phyloP scores from a whole-genome alignment of 2,888 invertebrate genomes.

The Apodemia duryi region DNA sequence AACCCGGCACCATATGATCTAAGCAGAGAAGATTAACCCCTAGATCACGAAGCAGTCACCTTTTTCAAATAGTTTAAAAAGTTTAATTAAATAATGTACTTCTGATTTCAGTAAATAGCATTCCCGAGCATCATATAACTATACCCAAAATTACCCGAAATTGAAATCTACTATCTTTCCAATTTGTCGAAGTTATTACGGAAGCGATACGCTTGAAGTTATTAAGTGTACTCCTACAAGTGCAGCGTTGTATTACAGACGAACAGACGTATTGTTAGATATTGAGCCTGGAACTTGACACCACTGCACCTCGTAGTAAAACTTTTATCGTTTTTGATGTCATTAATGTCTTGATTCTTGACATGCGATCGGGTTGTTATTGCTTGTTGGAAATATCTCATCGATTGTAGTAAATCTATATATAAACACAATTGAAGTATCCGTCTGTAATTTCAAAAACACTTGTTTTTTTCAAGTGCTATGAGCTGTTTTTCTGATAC shows the following conservation, averaged over 20 bases:
- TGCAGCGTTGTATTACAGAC: constrained; percentile 31
- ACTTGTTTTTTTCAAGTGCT: too few species aligned
- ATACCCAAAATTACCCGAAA: neutral
- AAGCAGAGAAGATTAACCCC: too few species aligned
- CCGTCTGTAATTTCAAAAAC: too few species aligned
- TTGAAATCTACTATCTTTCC: constrained; percentile 4
- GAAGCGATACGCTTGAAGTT: constrained; percentile 21
- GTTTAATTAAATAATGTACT: too few species aligned
- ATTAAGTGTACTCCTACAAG: constrained; percentile 35
- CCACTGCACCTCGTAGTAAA: constrained; percentile 2
- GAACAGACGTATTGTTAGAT: constrained; percentile 17
- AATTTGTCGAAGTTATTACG: constrained; percentile 21
- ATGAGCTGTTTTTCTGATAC: too few species aligned
- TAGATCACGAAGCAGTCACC: too few species aligned
- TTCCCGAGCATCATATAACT: neutral
- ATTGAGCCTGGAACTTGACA: constrained; percentile 9
- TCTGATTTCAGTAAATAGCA: too few species aligned
- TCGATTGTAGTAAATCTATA: neutral
- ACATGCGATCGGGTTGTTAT: neutral
- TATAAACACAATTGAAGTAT: too few species aligned
- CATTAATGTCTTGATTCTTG: constrained; percentile 5
- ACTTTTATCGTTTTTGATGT: constrained; percentile 7
- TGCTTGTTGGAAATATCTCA: neutral
- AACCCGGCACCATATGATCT: too few species aligned
- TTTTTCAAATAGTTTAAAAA: neutral